Evolutionary conservation across 2,113 vertebrate species (phyloP).

Genomic region (Heteronetta atricapilla): DNA sequence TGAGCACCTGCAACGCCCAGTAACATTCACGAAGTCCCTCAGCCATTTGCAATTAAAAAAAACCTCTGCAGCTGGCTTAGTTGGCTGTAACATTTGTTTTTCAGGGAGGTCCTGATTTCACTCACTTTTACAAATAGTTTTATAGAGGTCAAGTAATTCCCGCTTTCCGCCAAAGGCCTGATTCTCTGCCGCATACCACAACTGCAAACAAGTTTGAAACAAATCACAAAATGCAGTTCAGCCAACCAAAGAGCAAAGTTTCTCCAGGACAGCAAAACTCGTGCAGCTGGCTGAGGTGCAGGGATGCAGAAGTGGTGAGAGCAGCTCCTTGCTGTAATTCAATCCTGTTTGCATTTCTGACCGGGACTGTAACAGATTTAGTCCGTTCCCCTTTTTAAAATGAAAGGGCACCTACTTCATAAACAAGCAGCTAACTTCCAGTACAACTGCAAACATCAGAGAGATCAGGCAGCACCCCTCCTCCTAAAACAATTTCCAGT

Average conservation of each 20-base stretch:
- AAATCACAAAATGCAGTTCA: not conserved
- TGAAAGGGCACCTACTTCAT: not conserved
- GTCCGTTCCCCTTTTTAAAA: not conserved
- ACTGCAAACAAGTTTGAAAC: not conserved
- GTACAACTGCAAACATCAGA: not conserved
- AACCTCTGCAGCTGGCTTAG: not conserved
- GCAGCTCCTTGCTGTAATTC: not conserved
- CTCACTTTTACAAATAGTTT: slow-evolving; percentile 19
- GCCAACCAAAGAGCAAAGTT: not conserved
- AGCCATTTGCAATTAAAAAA: not conserved
- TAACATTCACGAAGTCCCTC: not conserved
- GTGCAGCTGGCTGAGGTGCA: not conserved
- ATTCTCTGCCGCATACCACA: not conserved
- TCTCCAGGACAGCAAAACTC: not conserved
- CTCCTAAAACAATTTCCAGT: not conserved
- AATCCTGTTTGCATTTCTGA: not conserved
- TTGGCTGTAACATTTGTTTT: slow-evolving; percentile 25
- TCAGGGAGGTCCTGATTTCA: slow-evolving; percentile 6
- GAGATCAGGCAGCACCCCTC: not conserved
- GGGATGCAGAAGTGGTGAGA: not conserved
- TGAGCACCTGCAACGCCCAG: not conserved
- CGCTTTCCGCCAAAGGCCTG: not conserved
- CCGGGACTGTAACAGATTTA: not conserved
- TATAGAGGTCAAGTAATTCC: slow-evolving; percentile 2
- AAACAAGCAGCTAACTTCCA: not conserved